These are phyloP conservation scores for Pseudeuparius sepicola DNA, from an alignment of 2,888 invertebrate genomes.

Conservation along the genomic window DNA sequence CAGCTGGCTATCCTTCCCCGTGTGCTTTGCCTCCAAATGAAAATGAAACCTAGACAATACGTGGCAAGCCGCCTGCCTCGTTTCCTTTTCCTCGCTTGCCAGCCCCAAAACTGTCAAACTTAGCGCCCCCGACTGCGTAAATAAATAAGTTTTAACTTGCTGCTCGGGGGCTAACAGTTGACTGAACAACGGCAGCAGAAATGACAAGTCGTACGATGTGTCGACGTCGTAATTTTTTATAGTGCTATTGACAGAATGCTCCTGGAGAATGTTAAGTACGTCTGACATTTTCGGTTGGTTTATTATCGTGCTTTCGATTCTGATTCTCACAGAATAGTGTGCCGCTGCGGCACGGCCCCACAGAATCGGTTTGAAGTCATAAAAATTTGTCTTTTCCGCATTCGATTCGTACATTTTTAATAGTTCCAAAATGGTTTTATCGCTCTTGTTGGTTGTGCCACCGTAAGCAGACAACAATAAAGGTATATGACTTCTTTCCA, in stretches of 20 bases:
- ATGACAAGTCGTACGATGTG: slow-evolving; percentile 64
- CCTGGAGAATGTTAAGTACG: slow-evolving; percentile 61
- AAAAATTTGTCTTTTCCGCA: slow-evolving; percentile 31
- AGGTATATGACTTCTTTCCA: slow-evolving; percentile 61
- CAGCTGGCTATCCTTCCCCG: slow-evolving; percentile 54
- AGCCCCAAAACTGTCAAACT: slow-evolving; percentile 61
- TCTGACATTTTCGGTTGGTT: slow-evolving; percentile 63
- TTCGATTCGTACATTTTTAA: slow-evolving; percentile 48
- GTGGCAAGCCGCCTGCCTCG: slow-evolving; percentile 64
- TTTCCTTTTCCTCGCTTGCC: slow-evolving; percentile 53
- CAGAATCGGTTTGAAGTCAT: slow-evolving; percentile 56
- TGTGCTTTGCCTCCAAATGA: slow-evolving; percentile 58
- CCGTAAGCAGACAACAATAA: slow-evolving; percentile 69
- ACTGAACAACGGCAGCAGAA: slow-evolving; percentile 67
- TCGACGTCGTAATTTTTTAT: slow-evolving; percentile 54
- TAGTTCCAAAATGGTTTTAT: slow-evolving; percentile 59
- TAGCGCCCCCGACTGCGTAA: slow-evolving; percentile 56
- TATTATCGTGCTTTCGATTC: slow-evolving; percentile 49
- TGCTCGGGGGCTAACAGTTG: slow-evolving; percentile 66
- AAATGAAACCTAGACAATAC: slow-evolving; percentile 63
- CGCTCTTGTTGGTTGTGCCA: slow-evolving; percentile 58
- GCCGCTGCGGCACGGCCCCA: slow-evolving; percentile 76
- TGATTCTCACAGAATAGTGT: slow-evolving; percentile 60
- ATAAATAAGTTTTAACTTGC: slow-evolving; percentile 58
- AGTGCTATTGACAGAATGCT: slow-evolving; percentile 54